Base-by-base conservation (phyloP, 2,113 vertebrate genomes). In the Chaetura pelagica region DNA sequence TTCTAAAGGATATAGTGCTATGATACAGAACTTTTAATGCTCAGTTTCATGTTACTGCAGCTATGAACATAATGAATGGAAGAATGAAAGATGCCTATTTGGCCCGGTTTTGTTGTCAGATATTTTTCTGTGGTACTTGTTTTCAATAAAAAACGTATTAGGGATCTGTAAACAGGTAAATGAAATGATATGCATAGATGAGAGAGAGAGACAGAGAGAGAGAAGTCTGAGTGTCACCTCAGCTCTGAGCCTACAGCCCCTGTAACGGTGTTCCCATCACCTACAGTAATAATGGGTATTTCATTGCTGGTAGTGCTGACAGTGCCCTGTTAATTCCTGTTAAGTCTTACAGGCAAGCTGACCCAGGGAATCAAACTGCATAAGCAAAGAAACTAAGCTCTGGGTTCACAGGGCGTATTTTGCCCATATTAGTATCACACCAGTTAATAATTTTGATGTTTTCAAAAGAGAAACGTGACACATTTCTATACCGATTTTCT, bases 281-380 rank as follows among this genome's bases (percentile, higher is more conserved):
- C 51, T 73, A 46, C 52, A 63, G 44, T 51, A 61, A 75, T 35
- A 66, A 66, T 52, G 59, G 42, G 29, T 46, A 55, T 75, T 90
- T 62, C 81, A 61, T 38, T 89, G 81, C 83, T 84, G 79, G 23
- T 35, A 59, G 35, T 66, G 30, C 44, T 48, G 57, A 3, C 29
- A 54, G 87, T 91, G 88, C 54, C 30, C 51, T 76, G 22, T 83
- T 96, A 76, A 92, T 96, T 96, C 80, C 79, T 66, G 58, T 49
- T 90, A 48, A 85, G 73, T 88, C 93, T 94, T 84, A 64, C 34
- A 57, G 59, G 54, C 80, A 83, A 95, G 82, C 74, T 27, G 19
- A 85, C 12, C 22, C 24, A 76, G 64, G 32, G 76, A 84, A 52
- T 67, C 73, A 79, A 85, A 84, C 24, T 59, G 21, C 20, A 9